Evolutionary conservation across 2,797 vertebrate species (phyloP).

Genomic region (Eremophila alpestris): DNA sequence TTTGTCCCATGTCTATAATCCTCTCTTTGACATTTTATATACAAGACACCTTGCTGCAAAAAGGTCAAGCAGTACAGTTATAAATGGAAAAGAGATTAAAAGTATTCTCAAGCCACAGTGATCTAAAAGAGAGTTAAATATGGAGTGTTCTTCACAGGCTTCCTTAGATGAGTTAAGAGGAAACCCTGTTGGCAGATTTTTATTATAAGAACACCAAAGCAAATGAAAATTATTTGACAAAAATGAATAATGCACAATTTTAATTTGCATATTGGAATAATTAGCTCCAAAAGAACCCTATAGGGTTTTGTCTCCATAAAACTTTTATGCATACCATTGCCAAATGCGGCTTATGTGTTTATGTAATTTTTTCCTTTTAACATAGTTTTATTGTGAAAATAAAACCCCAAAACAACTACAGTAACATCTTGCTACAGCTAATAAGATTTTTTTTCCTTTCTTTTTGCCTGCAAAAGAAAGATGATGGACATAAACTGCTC

Average conservation of each 20-base stretch:
- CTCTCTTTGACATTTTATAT: conserved; percentile 85
- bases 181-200: conserved; percentile 73
- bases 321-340: conserved; percentile 35
- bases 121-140: conserved; percentile 81
- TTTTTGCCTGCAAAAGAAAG: conserved; percentile 6
- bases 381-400: conserved; percentile 61
- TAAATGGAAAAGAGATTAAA: conserved; percentile 87
- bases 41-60: conserved; percentile 83
- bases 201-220: conserved; percentile 69
- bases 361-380: conserved; percentile 66
- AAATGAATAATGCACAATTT: conserved; percentile 69
- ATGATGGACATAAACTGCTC: neutral
- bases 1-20: conserved; percentile 85
- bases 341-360: conserved; percentile 39
- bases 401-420: conserved; percentile 55
- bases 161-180: conserved; percentile 69
- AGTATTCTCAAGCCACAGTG: conserved; percentile 81
- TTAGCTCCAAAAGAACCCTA: conserved; percentile 52
- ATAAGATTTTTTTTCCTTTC: neutral
- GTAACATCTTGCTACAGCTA: conserved; percentile 42
- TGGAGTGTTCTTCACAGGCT: conserved; percentile 75
- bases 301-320: conserved; percentile 47
- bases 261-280: conserved; percentile 60
- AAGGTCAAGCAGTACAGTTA: conserved; percentile 86
- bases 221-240: conserved; percentile 72